Conservation (phyloP, 2,113 vertebrate species). For the Trogon surrucura region DNA sequence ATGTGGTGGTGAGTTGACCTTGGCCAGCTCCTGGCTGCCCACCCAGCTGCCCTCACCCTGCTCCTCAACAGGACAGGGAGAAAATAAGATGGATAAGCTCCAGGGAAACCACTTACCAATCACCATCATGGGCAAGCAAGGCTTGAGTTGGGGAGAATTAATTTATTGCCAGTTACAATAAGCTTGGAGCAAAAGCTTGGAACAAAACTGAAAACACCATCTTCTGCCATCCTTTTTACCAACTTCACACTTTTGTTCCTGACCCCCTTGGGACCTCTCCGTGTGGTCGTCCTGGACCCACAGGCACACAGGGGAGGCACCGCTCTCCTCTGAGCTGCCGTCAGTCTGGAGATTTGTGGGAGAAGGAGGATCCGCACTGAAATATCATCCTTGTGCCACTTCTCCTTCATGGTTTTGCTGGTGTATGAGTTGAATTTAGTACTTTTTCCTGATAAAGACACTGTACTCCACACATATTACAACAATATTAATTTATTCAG, state of each 20-base stretch:
- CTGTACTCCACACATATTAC: neutral
- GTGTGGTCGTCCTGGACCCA: neutral
- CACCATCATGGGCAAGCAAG: accelerated
- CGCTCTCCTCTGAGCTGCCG: neutral
- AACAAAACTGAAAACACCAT: neutral
- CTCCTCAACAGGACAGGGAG: neutral
- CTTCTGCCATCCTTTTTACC: neutral
- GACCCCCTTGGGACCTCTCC: neutral
- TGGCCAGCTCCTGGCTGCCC: neutral
- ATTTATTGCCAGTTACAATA: neutral
- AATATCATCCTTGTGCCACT: accelerated
- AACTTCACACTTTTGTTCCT: neutral
- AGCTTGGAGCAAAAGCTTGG: neutral
- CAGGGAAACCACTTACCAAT: neutral
- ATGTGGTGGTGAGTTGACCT: neutral
- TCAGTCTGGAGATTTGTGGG: neutral
- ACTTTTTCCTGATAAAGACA: neutral
- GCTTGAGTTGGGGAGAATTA: neutral
- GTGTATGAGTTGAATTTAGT: neutral
- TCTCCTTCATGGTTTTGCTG: neutral
- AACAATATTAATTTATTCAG: neutral
- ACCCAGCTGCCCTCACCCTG: neutral
- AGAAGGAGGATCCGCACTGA: neutral
- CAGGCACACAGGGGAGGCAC: neutral
- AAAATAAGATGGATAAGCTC: neutral